These are phyloP conservation scores for Ips typographus DNA, from an alignment of 1,140 invertebrate species.

Conservation along the genomic window DNA sequence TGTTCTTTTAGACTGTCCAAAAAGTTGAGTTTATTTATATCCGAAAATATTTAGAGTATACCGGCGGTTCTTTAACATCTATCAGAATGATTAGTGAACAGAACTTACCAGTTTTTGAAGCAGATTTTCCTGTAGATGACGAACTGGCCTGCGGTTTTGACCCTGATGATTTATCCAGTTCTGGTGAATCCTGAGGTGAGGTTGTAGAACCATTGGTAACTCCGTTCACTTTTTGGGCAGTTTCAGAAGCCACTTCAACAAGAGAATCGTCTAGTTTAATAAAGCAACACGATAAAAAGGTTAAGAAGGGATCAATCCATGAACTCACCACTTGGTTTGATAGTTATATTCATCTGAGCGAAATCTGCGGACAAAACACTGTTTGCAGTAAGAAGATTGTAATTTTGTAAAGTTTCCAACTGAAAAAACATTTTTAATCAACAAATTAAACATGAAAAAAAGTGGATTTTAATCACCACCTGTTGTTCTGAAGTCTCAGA, in stretches of 20 bases:
- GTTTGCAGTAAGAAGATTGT: constrained; percentile 69
- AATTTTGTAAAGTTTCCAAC: constrained; percentile 68
- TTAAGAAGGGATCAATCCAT: background rate
- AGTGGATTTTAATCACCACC: constrained; percentile 40
- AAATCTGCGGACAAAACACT: constrained; percentile 65
- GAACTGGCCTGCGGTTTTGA: constrained; percentile 1
- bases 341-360: constrained; percentile 49
- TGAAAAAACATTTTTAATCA: constrained; percentile 48
- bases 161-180: background rate
- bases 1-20: too few relatives aligned
- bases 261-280: too few relatives aligned
- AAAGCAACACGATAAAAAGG: too few relatives aligned
- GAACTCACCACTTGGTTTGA: constrained; percentile 30
- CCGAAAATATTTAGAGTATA: too few relatives aligned
- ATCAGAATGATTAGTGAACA: background rate
- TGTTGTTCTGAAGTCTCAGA: constrained; percentile 70
- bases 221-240: constrained; percentile 44
- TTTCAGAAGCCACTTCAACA: background rate
- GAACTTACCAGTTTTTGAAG: constrained; percentile 4
- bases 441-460: background rate
- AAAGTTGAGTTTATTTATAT: too few relatives aligned
- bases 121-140: background rate
- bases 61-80: too few relatives aligned
- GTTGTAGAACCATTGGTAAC: constrained; percentile 43
- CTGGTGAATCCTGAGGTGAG: constrained; percentile 37